A percentile compares a stretch with the other conserved stretches of the same genome.
These are phyloP conservation scores for Ophthalmolycus amberensis DNA, from an alignment of 2,113 vertebrate species.

Conservation along the genomic window DNA sequence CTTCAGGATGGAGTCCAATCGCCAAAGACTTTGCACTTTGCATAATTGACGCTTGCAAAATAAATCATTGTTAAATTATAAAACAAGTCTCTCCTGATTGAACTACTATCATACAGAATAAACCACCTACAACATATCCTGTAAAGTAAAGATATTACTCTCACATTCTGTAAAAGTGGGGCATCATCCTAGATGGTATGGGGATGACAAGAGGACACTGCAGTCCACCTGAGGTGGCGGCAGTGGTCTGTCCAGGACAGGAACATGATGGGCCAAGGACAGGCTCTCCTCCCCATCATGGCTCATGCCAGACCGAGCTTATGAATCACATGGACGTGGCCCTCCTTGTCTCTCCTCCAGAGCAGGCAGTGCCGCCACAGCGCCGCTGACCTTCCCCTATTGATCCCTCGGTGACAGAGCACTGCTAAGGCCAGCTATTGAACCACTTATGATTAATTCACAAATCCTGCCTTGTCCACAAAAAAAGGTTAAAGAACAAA, in stretches of 20 bases:
- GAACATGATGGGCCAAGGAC: slow-evolving; percentile 54
- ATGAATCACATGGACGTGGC: slow-evolving; percentile 79
- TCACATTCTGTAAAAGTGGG: neutral
- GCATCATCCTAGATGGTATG: neutral
- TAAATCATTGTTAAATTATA: too few relatives aligned
- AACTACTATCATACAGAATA: neutral
- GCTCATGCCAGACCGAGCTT: slow-evolving; percentile 71
- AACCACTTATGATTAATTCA: slow-evolving; percentile 85
- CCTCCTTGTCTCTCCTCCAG: slow-evolving; percentile 67
- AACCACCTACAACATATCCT: neutral
- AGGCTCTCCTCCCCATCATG: slow-evolving; percentile 55
- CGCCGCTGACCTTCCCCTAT: slow-evolving; percentile 78
- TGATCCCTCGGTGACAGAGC: slow-evolving; percentile 78
- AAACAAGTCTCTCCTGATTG: too few relatives aligned
- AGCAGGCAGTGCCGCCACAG: slow-evolving; percentile 64
- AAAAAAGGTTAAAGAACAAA: slow-evolving; percentile 77
- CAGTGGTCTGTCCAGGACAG: slow-evolving; percentile 26
- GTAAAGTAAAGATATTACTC: neutral
- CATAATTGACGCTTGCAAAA: too few relatives aligned
- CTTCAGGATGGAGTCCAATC: too few relatives aligned
- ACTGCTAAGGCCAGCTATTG: slow-evolving; percentile 81
- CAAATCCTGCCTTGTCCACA: slow-evolving; percentile 80
- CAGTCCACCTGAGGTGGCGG: slow-evolving; percentile 6
- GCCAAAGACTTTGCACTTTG: too few relatives aligned
- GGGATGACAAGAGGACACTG: slow-evolving; percentile 10